Conservation (phyloP, 2,797 vertebrate genomes). For the Acropternis orthonyx region DNA sequence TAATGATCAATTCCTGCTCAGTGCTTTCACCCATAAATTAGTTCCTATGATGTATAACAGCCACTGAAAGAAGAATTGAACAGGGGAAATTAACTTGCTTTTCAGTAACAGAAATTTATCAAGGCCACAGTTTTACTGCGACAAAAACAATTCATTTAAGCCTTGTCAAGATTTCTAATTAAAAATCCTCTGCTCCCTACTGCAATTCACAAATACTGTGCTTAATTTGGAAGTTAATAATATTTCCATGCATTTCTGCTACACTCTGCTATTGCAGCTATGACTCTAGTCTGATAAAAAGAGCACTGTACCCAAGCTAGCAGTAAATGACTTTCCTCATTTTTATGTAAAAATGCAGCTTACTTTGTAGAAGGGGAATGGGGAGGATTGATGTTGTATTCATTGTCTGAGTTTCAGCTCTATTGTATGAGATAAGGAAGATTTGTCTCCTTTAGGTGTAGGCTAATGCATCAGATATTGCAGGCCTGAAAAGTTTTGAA, state of each 20-base stretch:
- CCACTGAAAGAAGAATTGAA: slow-evolving; percentile 38
- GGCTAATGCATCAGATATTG: neutral
- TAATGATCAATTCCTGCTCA: neutral
- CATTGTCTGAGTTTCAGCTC: neutral
- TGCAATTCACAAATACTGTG: slow-evolving; percentile 30
- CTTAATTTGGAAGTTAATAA: slow-evolving; percentile 53
- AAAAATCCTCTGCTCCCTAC: slow-evolving; percentile 32
- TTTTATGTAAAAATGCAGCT: neutral
- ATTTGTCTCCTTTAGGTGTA: neutral
- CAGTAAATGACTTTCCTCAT: neutral
- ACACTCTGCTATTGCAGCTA: neutral
- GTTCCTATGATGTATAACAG: slow-evolving; percentile 50
- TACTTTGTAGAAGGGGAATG: neutral
- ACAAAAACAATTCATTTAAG: slow-evolving; percentile 53
- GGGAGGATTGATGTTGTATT: neutral
- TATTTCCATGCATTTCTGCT: slow-evolving; percentile 12
- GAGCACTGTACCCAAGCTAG: neutral
- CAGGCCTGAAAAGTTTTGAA: neutral
- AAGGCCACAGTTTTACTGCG: slow-evolving; percentile 30
- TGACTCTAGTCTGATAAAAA: slow-evolving; percentile 25
- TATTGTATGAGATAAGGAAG: neutral
- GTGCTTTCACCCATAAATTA: slow-evolving; percentile 34
- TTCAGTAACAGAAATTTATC: slow-evolving; percentile 53
- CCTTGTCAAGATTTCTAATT: slow-evolving; percentile 53
- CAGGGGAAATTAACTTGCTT: slow-evolving; percentile 56